These are phyloP conservation scores for Sternarchorhynchus goeldii DNA, from an alignment of 2,797 vertebrate genomes.

Conservation along the genomic window DNA sequence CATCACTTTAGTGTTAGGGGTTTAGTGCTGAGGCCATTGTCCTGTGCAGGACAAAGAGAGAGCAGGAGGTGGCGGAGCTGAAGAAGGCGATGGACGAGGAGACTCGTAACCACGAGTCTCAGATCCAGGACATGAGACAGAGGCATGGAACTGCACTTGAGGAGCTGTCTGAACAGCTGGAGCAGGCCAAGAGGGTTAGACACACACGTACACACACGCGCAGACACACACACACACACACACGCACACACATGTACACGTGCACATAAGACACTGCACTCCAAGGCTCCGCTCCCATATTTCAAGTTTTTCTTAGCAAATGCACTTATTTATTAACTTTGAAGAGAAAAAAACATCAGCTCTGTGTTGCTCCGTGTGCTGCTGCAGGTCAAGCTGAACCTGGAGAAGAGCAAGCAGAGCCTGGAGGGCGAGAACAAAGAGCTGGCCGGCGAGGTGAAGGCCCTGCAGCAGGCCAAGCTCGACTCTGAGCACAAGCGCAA, in stretches of 20 bases:
- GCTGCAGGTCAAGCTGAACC: constrained; percentile 86
- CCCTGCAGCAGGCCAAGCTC: constrained; percentile 87
- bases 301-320: background rate
- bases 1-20: background rate
- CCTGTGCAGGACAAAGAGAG: constrained; percentile 85
- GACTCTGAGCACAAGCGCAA: constrained; percentile 95
- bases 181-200: constrained; percentile 93
- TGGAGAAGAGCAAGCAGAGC: constrained; percentile 96
- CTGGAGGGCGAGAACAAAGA: constrained; percentile 95
- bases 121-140: constrained; percentile 95
- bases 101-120: constrained; percentile 91
- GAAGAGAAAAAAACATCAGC: no score
- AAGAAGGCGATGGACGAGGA: constrained; percentile 98
- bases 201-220: background rate
- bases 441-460: constrained; percentile 88
- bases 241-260: background rate
- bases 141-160: constrained; percentile 87
- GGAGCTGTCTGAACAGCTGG: constrained; percentile 93
- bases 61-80: constrained; percentile 94
- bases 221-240: background rate
- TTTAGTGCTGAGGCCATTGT: background rate
- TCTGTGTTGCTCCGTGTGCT: constrained; percentile 8
- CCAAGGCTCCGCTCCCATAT: background rate
- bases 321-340: constrained; percentile 1
- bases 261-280: background rate